Percentiles rank a stretch among this genome's conserved stretches.
These are phyloP conservation scores for Monopis laevigella DNA, from an alignment of 2,888 invertebrate species.

Conservation along the genomic window DNA sequence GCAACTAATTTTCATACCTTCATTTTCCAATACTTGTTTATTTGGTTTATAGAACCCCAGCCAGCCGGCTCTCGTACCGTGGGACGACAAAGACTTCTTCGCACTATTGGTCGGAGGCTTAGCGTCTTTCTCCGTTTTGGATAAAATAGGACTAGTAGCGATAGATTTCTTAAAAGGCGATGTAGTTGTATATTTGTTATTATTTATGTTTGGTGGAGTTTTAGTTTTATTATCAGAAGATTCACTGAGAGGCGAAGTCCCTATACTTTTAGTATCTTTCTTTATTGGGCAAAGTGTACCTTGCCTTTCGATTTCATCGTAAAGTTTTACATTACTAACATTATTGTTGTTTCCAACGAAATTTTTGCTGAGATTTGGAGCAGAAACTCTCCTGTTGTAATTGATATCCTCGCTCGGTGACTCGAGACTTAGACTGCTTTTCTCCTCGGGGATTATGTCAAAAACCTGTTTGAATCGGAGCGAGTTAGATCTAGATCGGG, in stretches of 20 bases:
- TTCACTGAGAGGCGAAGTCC: constrained; percentile 14
- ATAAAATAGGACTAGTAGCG: constrained; percentile 21
- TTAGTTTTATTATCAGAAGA: not conserved
- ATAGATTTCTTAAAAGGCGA: constrained; percentile 21
- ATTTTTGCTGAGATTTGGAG: constrained; percentile 24
- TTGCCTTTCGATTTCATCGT: constrained; percentile 8
- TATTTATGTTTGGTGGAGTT: not conserved
- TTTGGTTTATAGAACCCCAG: constrained; percentile 20
- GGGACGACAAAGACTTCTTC: constrained; percentile 19
- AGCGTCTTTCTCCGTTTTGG: constrained; percentile 1
- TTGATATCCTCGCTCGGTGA: constrained; percentile 44
- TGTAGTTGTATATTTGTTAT: constrained; percentile 16
- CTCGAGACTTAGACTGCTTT: constrained; percentile 54
- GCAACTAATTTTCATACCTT: constrained; percentile 26
- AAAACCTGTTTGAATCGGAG: constrained; percentile 55
- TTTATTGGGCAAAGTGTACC: constrained; percentile 8
- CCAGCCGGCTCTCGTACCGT: constrained; percentile 21
- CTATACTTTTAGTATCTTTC: constrained; percentile 6
- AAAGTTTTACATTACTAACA: constrained; percentile 7
- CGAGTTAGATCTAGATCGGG: constrained; percentile 38
- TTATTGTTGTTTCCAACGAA: constrained; percentile 13
- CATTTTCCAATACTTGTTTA: constrained; percentile 18
- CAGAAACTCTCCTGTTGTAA: constrained; percentile 30
- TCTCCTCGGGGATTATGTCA: constrained; percentile 69
- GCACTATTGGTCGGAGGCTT: constrained; percentile 17